Conservation (phyloP, 2,113 vertebrate genomes). For the Ptyas mucosa region DNA sequence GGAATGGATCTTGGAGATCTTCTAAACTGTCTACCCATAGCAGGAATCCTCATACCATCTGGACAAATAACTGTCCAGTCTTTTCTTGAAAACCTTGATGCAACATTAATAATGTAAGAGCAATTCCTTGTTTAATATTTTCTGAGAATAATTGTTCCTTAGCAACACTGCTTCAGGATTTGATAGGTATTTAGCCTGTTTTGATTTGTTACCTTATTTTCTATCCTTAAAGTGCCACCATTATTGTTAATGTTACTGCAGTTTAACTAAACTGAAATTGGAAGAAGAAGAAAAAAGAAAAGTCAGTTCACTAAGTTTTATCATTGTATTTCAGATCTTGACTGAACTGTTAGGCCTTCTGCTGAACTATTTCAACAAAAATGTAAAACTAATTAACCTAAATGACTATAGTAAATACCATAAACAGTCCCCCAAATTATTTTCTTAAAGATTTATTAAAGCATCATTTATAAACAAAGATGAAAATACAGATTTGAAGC, state of each 20-base stretch:
- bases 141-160: not conserved
- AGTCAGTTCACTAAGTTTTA: not conserved
- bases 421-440: not conserved
- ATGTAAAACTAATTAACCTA: not conserved
- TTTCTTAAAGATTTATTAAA: constrained; percentile 75
- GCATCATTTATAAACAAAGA: constrained; percentile 71
- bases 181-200: not conserved
- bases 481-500: constrained; percentile 70
- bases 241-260: not conserved
- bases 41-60: not conserved
- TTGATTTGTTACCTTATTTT: not conserved
- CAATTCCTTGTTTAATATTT: not conserved
- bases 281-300: not conserved
- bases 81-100: not conserved
- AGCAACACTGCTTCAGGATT: not conserved
- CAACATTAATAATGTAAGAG: not conserved
- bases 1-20: not conserved
- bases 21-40: not conserved
- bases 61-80: not conserved
- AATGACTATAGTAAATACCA: not conserved
- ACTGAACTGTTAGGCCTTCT: constrained; percentile 8
- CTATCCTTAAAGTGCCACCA: not conserved
- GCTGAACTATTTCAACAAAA: not conserved
- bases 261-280: not conserved
- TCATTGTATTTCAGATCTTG: not conserved